Percentiles rank a stretch among this genome's conserved stretches.
Evolutionary conservation across 2,113 vertebrate genomes (phyloP).

Genomic region (Chelonoidis abingdonii): DNA sequence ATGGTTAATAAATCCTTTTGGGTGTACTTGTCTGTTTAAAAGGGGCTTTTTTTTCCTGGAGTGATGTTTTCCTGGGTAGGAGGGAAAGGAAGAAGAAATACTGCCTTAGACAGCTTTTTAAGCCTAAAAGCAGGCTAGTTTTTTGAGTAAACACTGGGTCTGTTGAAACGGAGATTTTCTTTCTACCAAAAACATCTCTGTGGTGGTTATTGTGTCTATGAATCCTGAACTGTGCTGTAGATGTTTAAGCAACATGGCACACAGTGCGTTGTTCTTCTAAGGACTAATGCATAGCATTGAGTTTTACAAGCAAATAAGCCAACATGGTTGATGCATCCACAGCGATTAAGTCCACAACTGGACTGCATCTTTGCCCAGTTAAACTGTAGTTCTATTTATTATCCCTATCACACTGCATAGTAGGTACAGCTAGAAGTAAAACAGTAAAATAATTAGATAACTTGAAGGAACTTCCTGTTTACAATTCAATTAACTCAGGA

Average conservation of each 20-base stretch:
- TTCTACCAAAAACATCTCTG: background rate
- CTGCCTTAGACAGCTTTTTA: background rate
- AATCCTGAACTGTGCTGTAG: background rate
- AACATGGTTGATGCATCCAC: background rate
- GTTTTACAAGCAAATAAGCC: background rate
- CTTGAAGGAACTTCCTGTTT: background rate
- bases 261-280: fast-evolving
- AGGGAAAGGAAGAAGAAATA: background rate
- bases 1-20: conserved; percentile 1
- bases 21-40: background rate
- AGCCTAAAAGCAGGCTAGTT: background rate
- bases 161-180: background rate
- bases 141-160: background rate
- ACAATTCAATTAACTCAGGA: background rate
- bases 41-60: background rate
- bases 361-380: background rate
- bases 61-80: background rate
- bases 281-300: background rate
- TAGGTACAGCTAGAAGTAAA: background rate
- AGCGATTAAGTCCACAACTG: background rate
- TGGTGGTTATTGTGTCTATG: background rate
- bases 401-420: fast-evolving
- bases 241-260: background rate
- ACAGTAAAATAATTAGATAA: background rate
- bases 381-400: background rate